Conservation (phyloP, 2,113 vertebrate genomes). For the Melanocharis versteri region DNA sequence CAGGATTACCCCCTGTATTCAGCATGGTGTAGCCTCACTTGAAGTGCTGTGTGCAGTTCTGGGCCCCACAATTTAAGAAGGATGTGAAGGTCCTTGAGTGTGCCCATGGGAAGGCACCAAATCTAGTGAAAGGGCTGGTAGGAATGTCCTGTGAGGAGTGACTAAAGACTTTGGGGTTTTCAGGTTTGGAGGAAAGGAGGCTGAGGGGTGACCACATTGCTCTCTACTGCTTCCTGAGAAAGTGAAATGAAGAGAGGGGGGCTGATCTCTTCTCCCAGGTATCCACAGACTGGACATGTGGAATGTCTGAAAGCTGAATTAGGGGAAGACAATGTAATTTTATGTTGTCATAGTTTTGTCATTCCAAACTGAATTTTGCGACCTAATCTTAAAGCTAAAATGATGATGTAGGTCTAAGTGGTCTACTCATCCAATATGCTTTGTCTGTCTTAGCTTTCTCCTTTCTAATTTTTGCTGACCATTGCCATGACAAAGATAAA, state of each 20-base stretch:
- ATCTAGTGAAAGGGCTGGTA: not conserved
- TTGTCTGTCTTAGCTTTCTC: not conserved
- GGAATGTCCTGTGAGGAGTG: not conserved
- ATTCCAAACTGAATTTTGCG: not conserved
- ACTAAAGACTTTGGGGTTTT: not conserved
- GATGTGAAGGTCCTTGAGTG: not conserved
- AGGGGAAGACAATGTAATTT: not conserved
- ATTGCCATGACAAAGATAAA: not conserved
- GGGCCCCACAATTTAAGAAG: not conserved
- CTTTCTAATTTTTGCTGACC: not conserved
- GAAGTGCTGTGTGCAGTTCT: not conserved
- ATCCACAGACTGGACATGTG: not conserved
- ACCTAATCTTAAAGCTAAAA: not conserved
- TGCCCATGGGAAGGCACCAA: not conserved
- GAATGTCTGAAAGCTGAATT: not conserved
- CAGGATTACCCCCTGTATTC: not conserved
- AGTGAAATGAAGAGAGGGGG: not conserved
- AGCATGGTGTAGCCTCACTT: too few relatives aligned
- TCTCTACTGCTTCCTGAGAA: not conserved
- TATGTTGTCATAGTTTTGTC: not conserved
- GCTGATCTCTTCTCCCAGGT: not conserved
- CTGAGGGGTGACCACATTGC: fast-evolving
- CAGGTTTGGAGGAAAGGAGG: not conserved
- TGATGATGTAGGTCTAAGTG: not conserved
- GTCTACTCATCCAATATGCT: not conserved